Percentiles rank a stretch among this genome's conserved stretches.
phyloP scores from a whole-genome alignment of 1,140 invertebrate species.

The Neocloeon triangulifer region DNA sequence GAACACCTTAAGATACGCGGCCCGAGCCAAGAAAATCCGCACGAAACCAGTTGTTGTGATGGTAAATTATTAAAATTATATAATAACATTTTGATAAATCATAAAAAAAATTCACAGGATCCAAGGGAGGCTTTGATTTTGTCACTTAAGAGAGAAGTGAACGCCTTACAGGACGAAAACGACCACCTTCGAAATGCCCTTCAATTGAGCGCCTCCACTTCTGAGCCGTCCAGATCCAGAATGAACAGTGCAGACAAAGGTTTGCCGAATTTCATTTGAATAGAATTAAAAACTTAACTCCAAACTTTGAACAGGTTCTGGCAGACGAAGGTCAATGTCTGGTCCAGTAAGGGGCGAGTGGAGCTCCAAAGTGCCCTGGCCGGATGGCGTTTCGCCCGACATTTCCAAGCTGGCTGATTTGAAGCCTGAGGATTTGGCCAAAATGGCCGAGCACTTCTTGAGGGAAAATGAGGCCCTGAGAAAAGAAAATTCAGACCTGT shows the following conservation, averaged over 20 bases:
- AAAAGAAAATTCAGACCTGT: constrained; percentile 69
- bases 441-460: constrained; percentile 54
- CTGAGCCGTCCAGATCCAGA: too few relatives aligned
- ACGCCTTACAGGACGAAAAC: constrained; percentile 75
- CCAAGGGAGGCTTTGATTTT: constrained; percentile 77
- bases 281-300: too few relatives aligned
- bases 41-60: constrained; percentile 82
- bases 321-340: too few relatives aligned
- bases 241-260: too few relatives aligned
- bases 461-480: constrained; percentile 69
- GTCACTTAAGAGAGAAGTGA: constrained; percentile 69
- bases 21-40: constrained; percentile 64
- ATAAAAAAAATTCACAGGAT: constrained; percentile 33
- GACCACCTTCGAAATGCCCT: constrained; percentile 59
- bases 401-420: constrained; percentile 45
- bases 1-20: constrained; percentile 75
- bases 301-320: too few relatives aligned
- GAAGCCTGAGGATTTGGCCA: constrained; percentile 40
- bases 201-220: constrained; percentile 26
- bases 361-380: too few relatives aligned
- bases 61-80: constrained; percentile 40
- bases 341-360: too few relatives aligned
- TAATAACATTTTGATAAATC: constrained; percentile 1
- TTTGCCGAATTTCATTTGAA: too few relatives aligned
- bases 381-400: too few relatives aligned